Conservation (phyloP, 2,888 invertebrate species). For the Diaphora mendica region DNA sequence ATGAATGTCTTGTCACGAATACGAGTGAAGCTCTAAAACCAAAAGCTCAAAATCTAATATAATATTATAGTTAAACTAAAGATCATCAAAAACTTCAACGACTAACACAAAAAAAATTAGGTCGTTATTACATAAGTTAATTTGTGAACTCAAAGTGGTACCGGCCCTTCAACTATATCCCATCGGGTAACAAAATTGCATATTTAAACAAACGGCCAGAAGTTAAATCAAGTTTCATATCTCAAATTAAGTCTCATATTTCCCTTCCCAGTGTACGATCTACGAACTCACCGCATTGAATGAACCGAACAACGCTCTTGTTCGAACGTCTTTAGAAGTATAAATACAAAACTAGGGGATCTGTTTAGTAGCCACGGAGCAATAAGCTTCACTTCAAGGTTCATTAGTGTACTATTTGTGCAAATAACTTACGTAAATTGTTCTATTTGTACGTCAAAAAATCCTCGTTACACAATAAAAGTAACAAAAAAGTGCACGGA, state of each 20-base stretch:
- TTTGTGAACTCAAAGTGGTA: neutral
- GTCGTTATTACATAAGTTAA: neutral
- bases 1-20: no score
- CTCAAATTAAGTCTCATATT: conserved; percentile 27
- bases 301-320: conserved; percentile 16
- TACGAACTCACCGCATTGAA: conserved; percentile 17
- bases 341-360: conserved; percentile 21
- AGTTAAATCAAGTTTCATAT: conserved; percentile 25
- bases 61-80: neutral
- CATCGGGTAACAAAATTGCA: conserved; percentile 20
- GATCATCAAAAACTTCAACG: neutral
- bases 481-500: neutral
- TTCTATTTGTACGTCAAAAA: neutral
- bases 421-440: neutral
- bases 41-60: neutral
- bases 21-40: no score
- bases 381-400: conserved; percentile 9
- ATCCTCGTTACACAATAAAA: neutral
- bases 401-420: conserved; percentile 3
- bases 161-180: conserved; percentile 6
- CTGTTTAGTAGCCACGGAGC: neutral
- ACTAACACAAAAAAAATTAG: neutral
- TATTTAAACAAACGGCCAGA: conserved; percentile 17
- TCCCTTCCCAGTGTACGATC: conserved; percentile 15
- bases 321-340: conserved; percentile 32